These are phyloP conservation scores for Myotis planiceps DNA, from an alignment of 2,797 vertebrate genomes.

Conservation along the genomic window DNA sequence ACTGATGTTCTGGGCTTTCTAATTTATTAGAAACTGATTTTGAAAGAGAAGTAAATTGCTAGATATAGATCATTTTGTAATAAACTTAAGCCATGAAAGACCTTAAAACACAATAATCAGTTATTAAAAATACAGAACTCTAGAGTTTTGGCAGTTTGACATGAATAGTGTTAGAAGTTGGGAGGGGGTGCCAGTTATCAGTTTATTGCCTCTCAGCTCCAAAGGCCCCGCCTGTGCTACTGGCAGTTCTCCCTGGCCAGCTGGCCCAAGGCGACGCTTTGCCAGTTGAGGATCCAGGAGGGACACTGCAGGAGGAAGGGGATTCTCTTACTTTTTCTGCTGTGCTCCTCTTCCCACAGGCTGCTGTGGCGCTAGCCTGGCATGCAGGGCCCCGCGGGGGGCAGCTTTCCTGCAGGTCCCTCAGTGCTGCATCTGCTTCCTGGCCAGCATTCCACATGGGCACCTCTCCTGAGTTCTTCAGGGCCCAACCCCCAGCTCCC, in stretches of 20 bases:
- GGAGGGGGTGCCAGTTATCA: neutral
- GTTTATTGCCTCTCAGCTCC: neutral
- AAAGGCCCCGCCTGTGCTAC: neutral
- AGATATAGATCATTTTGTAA: neutral
- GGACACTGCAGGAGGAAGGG: neutral
- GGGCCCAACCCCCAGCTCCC: no score
- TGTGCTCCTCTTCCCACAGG: accelerated
- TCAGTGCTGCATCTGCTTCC: neutral
- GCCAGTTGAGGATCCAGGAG: neutral
- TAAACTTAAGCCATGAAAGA: neutral
- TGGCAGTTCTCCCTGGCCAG: neutral
- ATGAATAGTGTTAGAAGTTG: neutral
- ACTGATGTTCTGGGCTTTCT: neutral
- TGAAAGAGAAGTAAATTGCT: slow-evolving; percentile 13
- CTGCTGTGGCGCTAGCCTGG: neutral
- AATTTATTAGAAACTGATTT: neutral
- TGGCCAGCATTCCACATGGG: neutral
- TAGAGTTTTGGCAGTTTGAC: neutral
- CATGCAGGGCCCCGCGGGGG: neutral
- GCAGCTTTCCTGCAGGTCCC: neutral
- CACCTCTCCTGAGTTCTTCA: neutral
- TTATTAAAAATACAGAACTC: neutral
- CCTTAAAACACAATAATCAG: neutral
- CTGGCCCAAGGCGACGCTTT: neutral
- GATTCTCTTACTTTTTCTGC: neutral